Conservation (phyloP, 2,888 invertebrate species). For the Dicycla oo region DNA sequence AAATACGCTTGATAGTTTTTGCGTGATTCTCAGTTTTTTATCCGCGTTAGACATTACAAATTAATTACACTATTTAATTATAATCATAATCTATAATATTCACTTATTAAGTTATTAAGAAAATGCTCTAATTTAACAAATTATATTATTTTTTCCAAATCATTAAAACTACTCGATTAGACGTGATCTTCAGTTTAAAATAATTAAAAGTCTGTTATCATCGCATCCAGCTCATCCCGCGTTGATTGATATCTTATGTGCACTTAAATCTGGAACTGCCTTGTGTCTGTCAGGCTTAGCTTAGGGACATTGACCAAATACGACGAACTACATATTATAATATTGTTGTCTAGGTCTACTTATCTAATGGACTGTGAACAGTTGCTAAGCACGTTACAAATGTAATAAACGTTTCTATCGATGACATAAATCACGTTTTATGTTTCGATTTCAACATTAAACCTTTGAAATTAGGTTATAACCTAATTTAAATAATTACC, state of each 20-base stretch:
- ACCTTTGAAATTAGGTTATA: slow-evolving; percentile 44
- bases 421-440: slow-evolving; percentile 39
- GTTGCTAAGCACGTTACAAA: slow-evolving; percentile 31
- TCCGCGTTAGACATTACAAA: no score
- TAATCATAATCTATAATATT: no score
- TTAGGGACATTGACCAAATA: neutral
- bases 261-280: neutral
- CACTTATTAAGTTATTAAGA: no score
- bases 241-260: neutral
- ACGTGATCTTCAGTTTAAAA: no score
- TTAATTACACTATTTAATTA: no score
- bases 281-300: neutral
- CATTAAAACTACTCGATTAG: no score
- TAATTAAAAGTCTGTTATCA: no score
- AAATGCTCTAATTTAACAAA: no score
- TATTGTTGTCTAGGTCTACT: neutral
- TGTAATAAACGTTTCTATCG: slow-evolving; percentile 36
- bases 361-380: neutral
- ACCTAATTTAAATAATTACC: no score
- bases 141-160: no score
- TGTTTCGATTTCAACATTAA: slow-evolving; percentile 38
- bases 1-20: no score
- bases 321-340: neutral
- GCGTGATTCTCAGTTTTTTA: no score
- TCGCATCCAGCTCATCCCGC: neutral